phyloP scores from a whole-genome alignment of 2,113 vertebrate genomes.

The Oryzias javanicus region DNA sequence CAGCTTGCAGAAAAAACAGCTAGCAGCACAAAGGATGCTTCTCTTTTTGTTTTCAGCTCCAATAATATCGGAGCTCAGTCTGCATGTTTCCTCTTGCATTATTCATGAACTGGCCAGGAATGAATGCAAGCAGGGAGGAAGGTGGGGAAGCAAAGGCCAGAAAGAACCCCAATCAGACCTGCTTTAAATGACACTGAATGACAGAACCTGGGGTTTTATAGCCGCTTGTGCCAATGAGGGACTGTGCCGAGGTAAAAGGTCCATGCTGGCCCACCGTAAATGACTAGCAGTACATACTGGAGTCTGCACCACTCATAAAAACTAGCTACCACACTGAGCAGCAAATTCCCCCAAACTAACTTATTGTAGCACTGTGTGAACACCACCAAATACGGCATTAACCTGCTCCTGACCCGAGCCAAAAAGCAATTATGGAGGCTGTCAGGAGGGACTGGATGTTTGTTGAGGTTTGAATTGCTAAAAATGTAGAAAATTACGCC shows the following conservation, averaged over 20 bases:
- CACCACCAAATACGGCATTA: background rate
- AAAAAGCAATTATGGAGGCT: conserved; percentile 8
- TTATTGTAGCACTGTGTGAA: conserved; percentile 31
- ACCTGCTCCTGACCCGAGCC: conserved; percentile 23
- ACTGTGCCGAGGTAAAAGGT: conserved; percentile 86
- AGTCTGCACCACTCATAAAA: conserved; percentile 79
- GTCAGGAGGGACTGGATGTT: background rate
- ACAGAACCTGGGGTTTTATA: conserved; percentile 90
- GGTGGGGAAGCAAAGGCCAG: conserved; percentile 89
- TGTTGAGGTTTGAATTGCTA: background rate
- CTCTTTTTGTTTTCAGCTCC: conserved; percentile 85
- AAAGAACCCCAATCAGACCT: conserved; percentile 91
- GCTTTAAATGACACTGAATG: conserved; percentile 96
- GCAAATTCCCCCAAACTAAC: conserved; percentile 43
- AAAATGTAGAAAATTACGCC: too few relatives aligned
- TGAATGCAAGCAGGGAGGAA: conserved; percentile 55
- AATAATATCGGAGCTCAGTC: conserved; percentile 87
- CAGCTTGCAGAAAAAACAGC: conserved; percentile 57
- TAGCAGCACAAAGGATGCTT: conserved; percentile 77
- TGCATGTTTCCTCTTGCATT: conserved; percentile 94
- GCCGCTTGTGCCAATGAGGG: conserved; percentile 68
- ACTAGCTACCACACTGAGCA: conserved; percentile 52
- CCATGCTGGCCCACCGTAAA: conserved; percentile 78
- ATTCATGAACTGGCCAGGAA: conserved; percentile 93
- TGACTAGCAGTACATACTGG: conserved; percentile 89